Base-by-base conservation (phyloP, 1,140 invertebrate genomes). In the Scaptomyza graminum region DNA sequence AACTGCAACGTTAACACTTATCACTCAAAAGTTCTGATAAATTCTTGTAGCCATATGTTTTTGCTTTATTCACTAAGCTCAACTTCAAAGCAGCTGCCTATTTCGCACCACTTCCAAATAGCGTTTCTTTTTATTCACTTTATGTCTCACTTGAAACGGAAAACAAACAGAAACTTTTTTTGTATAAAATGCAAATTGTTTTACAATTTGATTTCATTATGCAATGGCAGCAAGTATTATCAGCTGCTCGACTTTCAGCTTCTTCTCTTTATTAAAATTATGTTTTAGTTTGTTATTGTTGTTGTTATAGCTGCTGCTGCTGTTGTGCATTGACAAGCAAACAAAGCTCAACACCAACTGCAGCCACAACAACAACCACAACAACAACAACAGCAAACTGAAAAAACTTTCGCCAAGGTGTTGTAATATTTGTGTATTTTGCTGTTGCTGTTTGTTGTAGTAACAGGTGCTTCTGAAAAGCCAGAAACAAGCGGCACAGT, bases 111-210 rank as follows among this genome's bases (percentile, higher is more conserved):
- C 18, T 18, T n/a, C 18, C 11, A 46, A 46, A 41, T 31, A 28
- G n/a, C 18, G 44, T 25, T 57, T 43, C n/a, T 57, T 47, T 37
- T 22, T n/a, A 41, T 12, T n/a, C 5, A 6, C 3, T 12, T 41
- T 12, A 9, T 12, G 12, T n/a, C 12, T 6, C 12, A 50, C n/a
- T 39, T 15, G 7, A 39, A 15, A n/a, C 4, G 43, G 3, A 56
- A 55, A 55, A 49, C 62, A 60, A 66, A 69, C 37, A 54, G 64
- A 80, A 82, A 72, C 74, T 80, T 83, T 74, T 63, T 81, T 74
- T 57, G n/a, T 76, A 82, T 82, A 62, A 85, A 85, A 85, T 85
- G 82, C 82, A 85, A 85, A 85, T 85, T 82, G 76, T 72, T 85
- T 82, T 72, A 46, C 66, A 87, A 87, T 85, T 85, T 73, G 62